Evolutionary conservation across 2,113 vertebrate species (phyloP).

Genomic region (Eretmochelys imbricata): DNA sequence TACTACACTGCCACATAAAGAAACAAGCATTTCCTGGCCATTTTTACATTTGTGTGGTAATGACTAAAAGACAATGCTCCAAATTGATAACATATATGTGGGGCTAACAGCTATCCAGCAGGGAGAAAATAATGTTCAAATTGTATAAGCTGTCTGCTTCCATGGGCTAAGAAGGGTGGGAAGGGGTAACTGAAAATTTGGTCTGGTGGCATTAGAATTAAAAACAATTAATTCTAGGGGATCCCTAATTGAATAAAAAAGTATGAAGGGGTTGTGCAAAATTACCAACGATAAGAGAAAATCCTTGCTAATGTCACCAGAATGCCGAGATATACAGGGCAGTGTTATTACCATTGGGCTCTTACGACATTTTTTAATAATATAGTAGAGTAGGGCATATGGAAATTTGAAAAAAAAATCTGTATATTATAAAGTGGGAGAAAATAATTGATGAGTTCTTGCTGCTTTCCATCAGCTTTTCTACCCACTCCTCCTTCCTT

Average conservation of each 20-base stretch:
- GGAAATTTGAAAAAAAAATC: neutral
- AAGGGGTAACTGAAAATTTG: neutral
- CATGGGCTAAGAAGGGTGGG: neutral
- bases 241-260: neutral
- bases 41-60: neutral
- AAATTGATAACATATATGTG: neutral
- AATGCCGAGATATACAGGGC: neutral
- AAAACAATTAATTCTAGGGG: neutral
- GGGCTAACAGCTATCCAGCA: neutral
- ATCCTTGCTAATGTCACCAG: neutral
- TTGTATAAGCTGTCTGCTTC: neutral
- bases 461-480: neutral
- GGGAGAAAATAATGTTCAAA: conserved; percentile 1
- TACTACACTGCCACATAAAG: neutral
- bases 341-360: neutral
- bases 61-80: neutral
- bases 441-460: conserved; percentile 10
- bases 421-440: conserved; percentile 24
- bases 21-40: neutral
- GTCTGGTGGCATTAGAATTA: neutral
- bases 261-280: neutral
- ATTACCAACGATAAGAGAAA: neutral
- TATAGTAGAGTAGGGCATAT: neutral
- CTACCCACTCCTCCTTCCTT: neutral
- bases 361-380: neutral